These are phyloP conservation scores for Cynodonichthys magdalenae DNA, from an alignment of 2,797 vertebrate species.

Conservation along the genomic window DNA sequence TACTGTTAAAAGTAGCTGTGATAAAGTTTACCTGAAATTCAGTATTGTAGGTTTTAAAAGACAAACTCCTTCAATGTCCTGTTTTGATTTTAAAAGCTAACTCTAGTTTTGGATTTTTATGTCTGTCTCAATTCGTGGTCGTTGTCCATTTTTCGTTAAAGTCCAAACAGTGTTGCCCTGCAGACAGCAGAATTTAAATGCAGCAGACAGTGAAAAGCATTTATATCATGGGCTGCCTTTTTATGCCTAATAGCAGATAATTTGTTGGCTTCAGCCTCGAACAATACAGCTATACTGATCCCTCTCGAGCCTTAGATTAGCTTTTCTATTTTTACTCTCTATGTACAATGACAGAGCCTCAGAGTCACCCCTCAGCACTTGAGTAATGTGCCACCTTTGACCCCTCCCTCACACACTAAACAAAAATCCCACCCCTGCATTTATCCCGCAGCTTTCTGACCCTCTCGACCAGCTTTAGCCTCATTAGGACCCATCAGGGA, in stretches of 20 bases:
- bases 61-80: too few relatives aligned
- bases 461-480: conserved; percentile 5
- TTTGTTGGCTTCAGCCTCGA: conserved; percentile 17
- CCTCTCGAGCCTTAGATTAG: conserved; percentile 27
- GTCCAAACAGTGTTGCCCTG: not conserved
- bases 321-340: conserved; percentile 46
- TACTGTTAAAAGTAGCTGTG: too few relatives aligned
- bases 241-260: conserved; percentile 37
- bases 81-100: too few relatives aligned
- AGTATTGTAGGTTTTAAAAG: too few relatives aligned
- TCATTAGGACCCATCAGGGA: conserved; percentile 17
- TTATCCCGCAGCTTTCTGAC: conserved; percentile 12
- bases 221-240: not conserved
- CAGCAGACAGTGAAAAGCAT: conserved; percentile 16
- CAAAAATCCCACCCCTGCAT: conserved; percentile 10
- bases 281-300: conserved; percentile 26
- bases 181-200: conserved; percentile 15
- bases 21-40: too few relatives aligned
- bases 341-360: conserved; percentile 23
- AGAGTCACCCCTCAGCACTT: conserved; percentile 23
- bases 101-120: not conserved
- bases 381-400: conserved; percentile 37
- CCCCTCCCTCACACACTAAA: conserved; percentile 21
- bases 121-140: not conserved
- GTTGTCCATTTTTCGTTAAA: conserved; percentile 2